Conservation (phyloP, 1,140 invertebrate species). For the Copidosoma floridanum region DNA sequence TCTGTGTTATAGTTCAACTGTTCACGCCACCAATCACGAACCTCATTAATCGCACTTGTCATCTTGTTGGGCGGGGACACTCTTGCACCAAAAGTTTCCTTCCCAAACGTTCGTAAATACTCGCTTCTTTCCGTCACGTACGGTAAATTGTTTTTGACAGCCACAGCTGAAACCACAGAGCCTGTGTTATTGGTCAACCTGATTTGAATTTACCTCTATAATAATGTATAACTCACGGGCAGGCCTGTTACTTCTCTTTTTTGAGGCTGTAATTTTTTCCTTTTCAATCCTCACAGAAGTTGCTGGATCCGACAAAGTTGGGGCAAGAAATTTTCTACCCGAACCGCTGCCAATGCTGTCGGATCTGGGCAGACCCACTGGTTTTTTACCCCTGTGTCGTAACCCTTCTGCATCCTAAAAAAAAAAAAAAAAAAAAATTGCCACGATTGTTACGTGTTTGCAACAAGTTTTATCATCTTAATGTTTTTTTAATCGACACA, state of each 20-base stretch:
- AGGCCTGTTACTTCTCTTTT: constrained; percentile 66
- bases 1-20: constrained; percentile 62
- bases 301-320: constrained; percentile 80
- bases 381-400: constrained; percentile 52
- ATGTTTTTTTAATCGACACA: no score
- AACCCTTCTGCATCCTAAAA: constrained; percentile 42
- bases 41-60: constrained; percentile 59
- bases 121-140: constrained; percentile 54
- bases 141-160: constrained; percentile 52
- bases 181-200: no score
- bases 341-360: constrained; percentile 79
- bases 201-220: no score
- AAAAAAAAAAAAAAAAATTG: constrained; percentile 14
- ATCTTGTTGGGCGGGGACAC: constrained; percentile 56
- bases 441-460: background rate
- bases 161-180: background rate
- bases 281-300: constrained; percentile 75
- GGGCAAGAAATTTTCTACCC: constrained; percentile 82
- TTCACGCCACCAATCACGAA: constrained; percentile 67
- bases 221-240: constrained; percentile 53
- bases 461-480: background rate
- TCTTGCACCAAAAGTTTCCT: constrained; percentile 47
- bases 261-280: constrained; percentile 61
- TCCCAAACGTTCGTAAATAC: constrained; percentile 43
- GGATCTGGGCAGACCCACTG: constrained; percentile 63